Base-by-base conservation (phyloP, 2,113 vertebrate genomes). In the Martes martes region DNA sequence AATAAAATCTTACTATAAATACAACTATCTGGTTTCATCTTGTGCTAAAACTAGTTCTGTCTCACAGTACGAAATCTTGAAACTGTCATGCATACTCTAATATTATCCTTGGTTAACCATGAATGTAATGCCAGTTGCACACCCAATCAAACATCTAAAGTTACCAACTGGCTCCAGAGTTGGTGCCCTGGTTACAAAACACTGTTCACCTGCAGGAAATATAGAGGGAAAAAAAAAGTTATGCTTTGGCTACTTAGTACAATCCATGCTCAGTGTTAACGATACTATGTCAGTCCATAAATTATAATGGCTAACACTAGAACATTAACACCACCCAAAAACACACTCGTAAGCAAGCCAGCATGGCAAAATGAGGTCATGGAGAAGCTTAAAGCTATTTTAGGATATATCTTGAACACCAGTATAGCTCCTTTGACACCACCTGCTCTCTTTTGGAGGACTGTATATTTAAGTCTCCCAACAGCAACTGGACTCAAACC, bases 401-500 rank as follows among this genome's bases (percentile, higher is more conserved):
- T 98, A 97, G 97, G 47, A 47, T 85, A 26, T 33, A 90, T 97
- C 80, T 55, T 95, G 65, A 98, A 94, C 76, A 90, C 36, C 57
- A 78, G 33, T 57, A 92, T 0, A 14, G 50, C 84, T 98, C 79
- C 87, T 98, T 94, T 96, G 93, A 97, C 59, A 97, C 42, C 93
- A 98, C 67, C 97, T 98, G 96, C 95, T 98, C 55, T 98, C 86
- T 89, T 98, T 98, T 92, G 96, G 91, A 98, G 92, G 39, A 47
- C 61, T 83, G 15, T 82, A 74, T 97, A 92, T 98, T 98, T 63
- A 96, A 91, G 80, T 96, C 52, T 73, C 91, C 71, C 85, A 96
- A 69, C 33, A 98, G 97, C 97, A 98, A 81, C 79, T 98, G 94
- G 96, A 63, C 93, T 98, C 9, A 0, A 96, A 97, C 90, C 33